Conservation (phyloP, 2,888 invertebrate genomes). For the Diarsia mendica region DNA sequence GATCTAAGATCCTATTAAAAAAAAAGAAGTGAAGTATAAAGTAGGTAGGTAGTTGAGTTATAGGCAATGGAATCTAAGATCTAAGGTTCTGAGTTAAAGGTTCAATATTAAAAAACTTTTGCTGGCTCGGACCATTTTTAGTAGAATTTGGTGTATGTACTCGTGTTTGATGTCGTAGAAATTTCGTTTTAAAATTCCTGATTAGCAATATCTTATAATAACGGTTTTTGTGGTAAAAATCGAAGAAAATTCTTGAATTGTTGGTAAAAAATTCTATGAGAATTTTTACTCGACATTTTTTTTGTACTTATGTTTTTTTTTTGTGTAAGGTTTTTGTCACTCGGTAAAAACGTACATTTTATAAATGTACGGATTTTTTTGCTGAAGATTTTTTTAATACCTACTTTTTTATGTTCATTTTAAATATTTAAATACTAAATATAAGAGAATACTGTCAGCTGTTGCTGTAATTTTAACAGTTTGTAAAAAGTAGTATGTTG, state of each 20-base stretch:
- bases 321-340: not conserved
- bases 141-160: slow-evolving; percentile 71
- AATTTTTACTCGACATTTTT: slow-evolving; percentile 32
- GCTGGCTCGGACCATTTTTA: slow-evolving; percentile 66
- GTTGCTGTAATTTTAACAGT: slow-evolving; percentile 36
- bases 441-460: slow-evolving; percentile 20
- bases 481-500: slow-evolving; percentile 43
- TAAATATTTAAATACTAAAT: slow-evolving; percentile 10
- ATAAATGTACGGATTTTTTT: slow-evolving; percentile 55
- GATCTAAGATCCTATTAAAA: too few relatives aligned
- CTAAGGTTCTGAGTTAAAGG: not conserved
- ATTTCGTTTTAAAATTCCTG: slow-evolving; percentile 65
- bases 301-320: not conserved
- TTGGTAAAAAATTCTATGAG: slow-evolving; percentile 45
- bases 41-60: too few relatives aligned
- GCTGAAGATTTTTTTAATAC: slow-evolving; percentile 3
- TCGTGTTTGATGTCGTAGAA: slow-evolving; percentile 68
- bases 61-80: not conserved
- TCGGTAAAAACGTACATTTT: slow-evolving; percentile 56
- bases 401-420: slow-evolving; percentile 2
- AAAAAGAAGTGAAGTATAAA: not conserved
- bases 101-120: slow-evolving; percentile 36
- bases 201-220: slow-evolving; percentile 81
- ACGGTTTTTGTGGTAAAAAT: slow-evolving; percentile 77
- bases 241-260: slow-evolving; percentile 38